These are phyloP conservation scores for Aquatica leii DNA, from an alignment of 2,888 invertebrate genomes.

Conservation along the genomic window DNA sequence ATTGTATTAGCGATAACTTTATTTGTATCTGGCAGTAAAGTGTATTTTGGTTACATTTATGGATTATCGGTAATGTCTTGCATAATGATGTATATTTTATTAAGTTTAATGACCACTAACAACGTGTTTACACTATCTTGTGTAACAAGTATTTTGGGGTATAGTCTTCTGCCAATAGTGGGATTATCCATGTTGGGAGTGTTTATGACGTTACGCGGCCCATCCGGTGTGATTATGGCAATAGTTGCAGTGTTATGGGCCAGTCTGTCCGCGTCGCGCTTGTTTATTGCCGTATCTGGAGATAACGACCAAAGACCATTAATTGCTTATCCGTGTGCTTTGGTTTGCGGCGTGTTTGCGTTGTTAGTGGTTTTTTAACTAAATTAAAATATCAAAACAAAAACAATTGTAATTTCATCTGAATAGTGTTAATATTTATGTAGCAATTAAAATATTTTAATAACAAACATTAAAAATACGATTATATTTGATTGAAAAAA, in stretches of 20 bases:
- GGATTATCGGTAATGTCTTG: constrained; percentile 91
- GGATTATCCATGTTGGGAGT: constrained; percentile 82
- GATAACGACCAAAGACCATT: constrained; percentile 86
- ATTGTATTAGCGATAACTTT: constrained; percentile 73
- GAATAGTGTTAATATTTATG: too few relatives aligned
- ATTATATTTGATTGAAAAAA: too few relatives aligned
- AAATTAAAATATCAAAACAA: too few relatives aligned
- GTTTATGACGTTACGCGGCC: constrained; percentile 78
- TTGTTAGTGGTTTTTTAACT: constrained; percentile 90
- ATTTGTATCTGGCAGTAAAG: constrained; percentile 78
- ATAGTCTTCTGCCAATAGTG: constrained; percentile 92
- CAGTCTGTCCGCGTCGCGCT: constrained; percentile 87
- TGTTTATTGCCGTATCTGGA: constrained; percentile 90
- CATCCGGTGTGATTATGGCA: constrained; percentile 73
- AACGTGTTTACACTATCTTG: constrained; percentile 78
- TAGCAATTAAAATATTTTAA: too few relatives aligned
- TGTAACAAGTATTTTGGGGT: constrained; percentile 89
- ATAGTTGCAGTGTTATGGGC: constrained; percentile 84
- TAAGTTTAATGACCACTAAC: constrained; percentile 79
- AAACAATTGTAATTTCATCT: too few relatives aligned
- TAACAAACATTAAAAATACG: too few relatives aligned
- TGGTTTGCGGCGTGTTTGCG: constrained; percentile 93
- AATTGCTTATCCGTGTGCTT: constrained; percentile 91
- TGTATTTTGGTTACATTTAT: constrained; percentile 94
- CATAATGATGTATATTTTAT: constrained; percentile 85